Base-by-base conservation (phyloP, 2,113 vertebrate genomes). In the Malurus elegans region DNA sequence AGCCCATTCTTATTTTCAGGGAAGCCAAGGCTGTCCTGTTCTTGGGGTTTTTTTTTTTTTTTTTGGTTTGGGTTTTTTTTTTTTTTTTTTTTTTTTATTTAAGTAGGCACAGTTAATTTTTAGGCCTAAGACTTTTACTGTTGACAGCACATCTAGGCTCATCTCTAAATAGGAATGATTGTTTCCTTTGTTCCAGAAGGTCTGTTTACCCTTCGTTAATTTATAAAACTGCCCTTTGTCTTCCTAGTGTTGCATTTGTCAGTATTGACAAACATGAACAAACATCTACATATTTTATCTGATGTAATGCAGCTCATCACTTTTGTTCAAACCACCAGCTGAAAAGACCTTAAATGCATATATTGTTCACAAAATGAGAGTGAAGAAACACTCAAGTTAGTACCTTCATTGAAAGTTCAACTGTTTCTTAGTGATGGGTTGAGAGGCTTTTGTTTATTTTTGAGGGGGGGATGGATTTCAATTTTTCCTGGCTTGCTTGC, bases 381-480 rank as follows among this genome's bases (percentile, higher is more conserved):
- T 50, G 36, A 73, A 65, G 16, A 6, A 69, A 87, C 50, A 24
- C 47, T 74, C 25, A 17, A 31, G 6, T 79, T 70, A 85, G 10
- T 70, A 57, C 7, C 6, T 74, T 82, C 3, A 21, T 10, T 85
- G 48, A 48, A 80, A 56, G 13, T 54, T 62, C 28, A 75, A 0
- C 60, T 47, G 1, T 57, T 92, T 66, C 56, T 45, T 79, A 34
- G 4, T 74, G 16, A 28, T 56, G 20, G 6, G 12, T 64, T 58
- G 19, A 53, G n/a, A n/a, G 7, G 4, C 13, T 62, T 74, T 38
- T 28, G 12, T 45, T 65, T 44, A 11, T 38, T 81, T 38, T 29
- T 2, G 3, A 3, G 6, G 11, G 4, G 2, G 0, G 3, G 47
- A 48, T 54, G 38, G 10, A 34, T 51, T 81, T 56, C 36, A 32